Base-by-base conservation (phyloP, 2,888 invertebrate genomes). In the Aspidiotus rigidus region DNA sequence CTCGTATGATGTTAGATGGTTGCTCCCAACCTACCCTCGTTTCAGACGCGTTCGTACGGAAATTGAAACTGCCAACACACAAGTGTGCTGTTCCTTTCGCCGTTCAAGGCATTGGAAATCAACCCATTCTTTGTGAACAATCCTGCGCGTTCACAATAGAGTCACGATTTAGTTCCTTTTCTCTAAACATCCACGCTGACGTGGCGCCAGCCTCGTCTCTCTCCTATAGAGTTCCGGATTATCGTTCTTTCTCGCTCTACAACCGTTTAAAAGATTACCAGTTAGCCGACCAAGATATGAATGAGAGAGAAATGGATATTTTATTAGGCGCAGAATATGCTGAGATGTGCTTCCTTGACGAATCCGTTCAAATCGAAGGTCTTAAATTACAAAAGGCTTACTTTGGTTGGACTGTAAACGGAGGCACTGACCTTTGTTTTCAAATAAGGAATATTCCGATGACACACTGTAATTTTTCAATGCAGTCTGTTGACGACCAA, bases 391-490 rank as follows among this genome's bases (percentile, higher is more conserved):
- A 28, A 7, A 59, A 59, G 1, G 5, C 59, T 11, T 7, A 17
- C 13, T 59, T 59, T 39, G 59, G 59, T 11, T 59, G 59, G 59
- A 7, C 39, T 28, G 59, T 39, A 13, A 56, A 15, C 17, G 16
- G 56, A 28, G 28, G 28, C 28, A 28, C 28, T 5, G 28, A 28
- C 28, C 28, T 28, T 28, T 28, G 28, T 28, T 56, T 56, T 56
- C 16, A 16, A 2, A 16, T 16, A 56, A 13, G 2, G n/a, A 16
- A 13, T 2, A 56, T 16, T 7, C 13, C 13, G 2, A 10, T 5
- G 10, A 3, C 13, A 16, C 56, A n/a, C 10, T n/a, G n/a, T 17
- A 10, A 13, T 11, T 15, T 56, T 7, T 16, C 56, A 3, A 56
- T 56, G 13, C 16, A n/a, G 9, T 16, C 13, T 10, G 16, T 56